Evolutionary conservation across 1,140 invertebrate species (phyloP).

Genomic region (Lordiphosa mommai): DNA sequence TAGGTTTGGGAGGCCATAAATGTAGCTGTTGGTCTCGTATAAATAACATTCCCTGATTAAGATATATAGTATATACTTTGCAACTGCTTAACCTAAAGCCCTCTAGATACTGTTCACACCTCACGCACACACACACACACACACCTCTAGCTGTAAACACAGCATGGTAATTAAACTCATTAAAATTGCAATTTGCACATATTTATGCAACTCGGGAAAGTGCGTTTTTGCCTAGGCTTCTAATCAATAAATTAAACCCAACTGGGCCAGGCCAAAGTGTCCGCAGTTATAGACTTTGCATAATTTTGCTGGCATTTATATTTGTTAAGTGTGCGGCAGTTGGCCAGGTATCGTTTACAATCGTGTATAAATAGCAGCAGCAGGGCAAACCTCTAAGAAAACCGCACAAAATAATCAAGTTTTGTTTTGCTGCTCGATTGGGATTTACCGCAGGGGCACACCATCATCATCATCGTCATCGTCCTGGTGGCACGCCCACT

Average conservation of each 20-base stretch:
- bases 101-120: slow-evolving; percentile 4
- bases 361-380: background rate
- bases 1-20: too few relatives aligned
- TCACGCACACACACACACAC: background rate
- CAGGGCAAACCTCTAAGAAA: background rate
- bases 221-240: background rate
- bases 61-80: background rate
- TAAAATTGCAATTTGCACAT: slow-evolving; percentile 1
- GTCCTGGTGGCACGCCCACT: background rate
- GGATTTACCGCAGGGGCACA: slow-evolving; percentile 14
- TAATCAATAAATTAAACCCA: slow-evolving; percentile 5
- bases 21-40: too few relatives aligned
- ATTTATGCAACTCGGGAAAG: background rate
- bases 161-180: slow-evolving; percentile 5
- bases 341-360: background rate
- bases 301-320: background rate
- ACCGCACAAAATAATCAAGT: slow-evolving; percentile 20
- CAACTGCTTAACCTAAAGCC: slow-evolving; percentile 6
- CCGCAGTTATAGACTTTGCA: background rate
- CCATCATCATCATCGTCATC: background rate
- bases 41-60: too few relatives aligned
- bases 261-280: background rate
- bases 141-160: background rate
- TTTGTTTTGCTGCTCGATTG: slow-evolving; percentile 17
- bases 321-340: background rate